Evolutionary conservation across 2,113 vertebrate species (phyloP), one percentile per base, ranked within the genome.

Genomic region (Sialia sialis): DNA sequence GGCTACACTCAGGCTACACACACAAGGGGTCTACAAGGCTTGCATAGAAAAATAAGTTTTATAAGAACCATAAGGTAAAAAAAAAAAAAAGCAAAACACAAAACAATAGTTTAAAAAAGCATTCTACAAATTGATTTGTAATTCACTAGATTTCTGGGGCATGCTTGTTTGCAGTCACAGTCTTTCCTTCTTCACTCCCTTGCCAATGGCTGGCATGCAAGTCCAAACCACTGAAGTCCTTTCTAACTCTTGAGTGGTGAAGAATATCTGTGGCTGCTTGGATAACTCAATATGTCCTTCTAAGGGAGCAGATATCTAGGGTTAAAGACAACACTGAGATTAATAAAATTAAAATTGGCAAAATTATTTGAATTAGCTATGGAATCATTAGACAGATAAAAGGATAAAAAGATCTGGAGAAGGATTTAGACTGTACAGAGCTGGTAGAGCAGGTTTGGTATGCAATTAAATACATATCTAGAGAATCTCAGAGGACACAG

Each of bases 71-170:
- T 9, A 27, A 13, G 16, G 11, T 59, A 2, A 75, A 49, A 60
- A 49, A 62, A 52, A 16, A 14, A 0, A 5, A 49, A 38, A 56
- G 30, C 6, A 11, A 0, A 4, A 7, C 16, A 54, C 11, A n/a
- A n/a, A n/a, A 9, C 39, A 11, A 12, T 5, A 11, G 5, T 39
- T 38, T 56, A 10, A 2, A 30, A 86, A 62, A 15, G 0, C 2
- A 29, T n/a, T 89, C 67, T 17, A 34, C 6, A 78, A 91, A 75
- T 46, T 59, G 5, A 59, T 30, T 60, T 8, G 1, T 23, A 58
- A 69, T 81, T 93, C 13, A n/a, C 16, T 56, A 59, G 39, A 38
- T 16, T 87, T 90, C 48, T 60, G 39, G 7, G 36, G 2, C n/a
- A 72, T 36, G 16, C 56, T 39, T 49, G 5, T 79, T 87, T 59